These are phyloP conservation scores for Haliclona indistincta DNA, from an alignment of 37 sponge, comb jelly and placozoan genomes.

Conservation along the genomic window DNA sequence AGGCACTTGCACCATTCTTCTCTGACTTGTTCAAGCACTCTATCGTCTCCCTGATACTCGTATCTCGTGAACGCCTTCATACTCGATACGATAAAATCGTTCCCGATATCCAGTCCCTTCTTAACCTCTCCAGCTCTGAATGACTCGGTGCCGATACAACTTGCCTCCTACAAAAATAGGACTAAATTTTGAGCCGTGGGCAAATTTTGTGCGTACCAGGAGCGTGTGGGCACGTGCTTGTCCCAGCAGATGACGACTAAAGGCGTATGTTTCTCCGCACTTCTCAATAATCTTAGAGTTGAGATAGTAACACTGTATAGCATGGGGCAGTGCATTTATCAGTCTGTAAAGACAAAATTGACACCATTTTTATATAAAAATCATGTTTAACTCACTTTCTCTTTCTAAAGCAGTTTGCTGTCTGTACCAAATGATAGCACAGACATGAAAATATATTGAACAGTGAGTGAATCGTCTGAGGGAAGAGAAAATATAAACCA, in stretches of 20 bases:
- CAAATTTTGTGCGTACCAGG: not conserved
- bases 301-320: not conserved
- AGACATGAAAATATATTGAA: not conserved
- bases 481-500: not conserved
- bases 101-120: conserved; percentile 16
- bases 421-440: conserved; percentile 16
- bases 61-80: conserved; percentile 14
- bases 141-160: conserved; percentile 12
- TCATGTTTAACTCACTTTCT: not conserved
- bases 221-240: not conserved
- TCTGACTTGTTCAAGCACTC: conserved; percentile 41
- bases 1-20: conserved; percentile 69
- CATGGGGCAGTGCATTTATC: not conserved
- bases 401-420: not conserved
- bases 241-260: not conserved
- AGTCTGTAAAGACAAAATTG: too few species aligned
- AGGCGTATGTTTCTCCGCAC: not conserved
- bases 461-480: not conserved
- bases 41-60: conserved; percentile 9
- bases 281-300: not conserved
- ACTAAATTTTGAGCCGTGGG: not conserved
- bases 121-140: conserved; percentile 17
- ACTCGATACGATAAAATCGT: conserved; percentile 22
- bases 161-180: conserved; percentile 19
- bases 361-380: not conserved